Evolutionary conservation across 2,113 vertebrate species (phyloP), one percentile per base, ranked within the genome.

Genomic region (Rana temporaria): DNA sequence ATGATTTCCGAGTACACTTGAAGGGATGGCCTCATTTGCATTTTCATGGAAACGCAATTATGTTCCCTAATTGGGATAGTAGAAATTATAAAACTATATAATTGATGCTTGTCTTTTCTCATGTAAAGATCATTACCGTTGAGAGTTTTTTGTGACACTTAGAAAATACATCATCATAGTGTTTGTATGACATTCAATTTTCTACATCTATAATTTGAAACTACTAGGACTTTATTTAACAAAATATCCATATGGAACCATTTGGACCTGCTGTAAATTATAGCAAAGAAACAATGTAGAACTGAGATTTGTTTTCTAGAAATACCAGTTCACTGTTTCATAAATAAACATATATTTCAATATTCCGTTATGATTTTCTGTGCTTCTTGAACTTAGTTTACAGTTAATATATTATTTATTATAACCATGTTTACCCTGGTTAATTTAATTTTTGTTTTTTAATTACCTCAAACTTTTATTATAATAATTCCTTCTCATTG

Each of bases 11-110:
- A 76, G 81, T 67, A 83, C 63, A 68, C 81, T 83, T 83, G 70
- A 83, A 83, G 64, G 81, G 72, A 83, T 83, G 81, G 81, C 32
- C 81, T 76, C 53, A 83, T 76, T 83, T 83, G 56, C 81, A 83
- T 83, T 57, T 83, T 83, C 81, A 83, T 83, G 71, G 72, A 83
- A 76, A 76, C 60, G 63, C 55, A 67, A 83, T 83, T 76, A 83
- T 68, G 64, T 83, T 24, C 24, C 55, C 81, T 83, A 83, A 83
- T 83, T 83, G 71, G 81, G 71, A 22, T 83, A 76, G 81, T 59
- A 68, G 71, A 60, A 75, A 83, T 76, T 65, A 83, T 83, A 76
- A 76, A 83, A 83, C 71, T 83, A 83, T 76, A 76, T 83, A 83
- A 83, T 83, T 83, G 81, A 83, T 83, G 63, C 72, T 83, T 83